Evolutionary conservation across 2,113 vertebrate species (phyloP), one percentile per base, ranked within the genome.

Genomic region (Dermatemys mawii): DNA sequence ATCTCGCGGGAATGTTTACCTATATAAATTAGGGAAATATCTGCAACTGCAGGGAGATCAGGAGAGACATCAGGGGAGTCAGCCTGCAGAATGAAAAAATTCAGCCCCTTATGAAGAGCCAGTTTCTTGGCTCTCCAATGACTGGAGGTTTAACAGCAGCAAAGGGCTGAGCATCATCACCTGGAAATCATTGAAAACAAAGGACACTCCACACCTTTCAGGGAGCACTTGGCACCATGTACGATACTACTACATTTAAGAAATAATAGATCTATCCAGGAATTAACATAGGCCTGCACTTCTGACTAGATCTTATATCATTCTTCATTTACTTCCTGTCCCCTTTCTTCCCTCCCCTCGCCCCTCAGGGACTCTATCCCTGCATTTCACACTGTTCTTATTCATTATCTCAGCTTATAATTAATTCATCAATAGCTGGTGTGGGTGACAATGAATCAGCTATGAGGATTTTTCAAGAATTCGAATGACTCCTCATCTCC

Each of bases 391-490:
- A n/a, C 49, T 81, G 6, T 46, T 12, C 6, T 78, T 75, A 19
- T 49, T 41, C 82, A 50, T 51, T 41, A 29, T 5, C 13, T 1
- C 17, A 17, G 44, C 48, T 70, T 89, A 85, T 26, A 95, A 85
- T 92, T 91, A 92, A 93, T 89, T 95, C 94, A 48, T 86, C 85
- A 46, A 78, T n/a, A 94, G 82, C 53, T 76, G 17, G 41, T 84
- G 76, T 50, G 91, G 81, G 41, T 86, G 35, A 90, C 90, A 60
- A 84, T 92, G 83, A 96, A 96, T 50, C 46, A 81, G 55, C 48
- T 91, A 2, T 14, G 60, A 75, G 38, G 13, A 7, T 2, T 38
- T 17, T 85, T 46, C 84, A 57, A 44, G 81, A 41, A 35, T 0
- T 88, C 55, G 29, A 44, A 75, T 79, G 2, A 21, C 41, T 78